phyloP scores from a whole-genome alignment of 2,888 invertebrate species.

The Brachynemurus nebulosus region DNA sequence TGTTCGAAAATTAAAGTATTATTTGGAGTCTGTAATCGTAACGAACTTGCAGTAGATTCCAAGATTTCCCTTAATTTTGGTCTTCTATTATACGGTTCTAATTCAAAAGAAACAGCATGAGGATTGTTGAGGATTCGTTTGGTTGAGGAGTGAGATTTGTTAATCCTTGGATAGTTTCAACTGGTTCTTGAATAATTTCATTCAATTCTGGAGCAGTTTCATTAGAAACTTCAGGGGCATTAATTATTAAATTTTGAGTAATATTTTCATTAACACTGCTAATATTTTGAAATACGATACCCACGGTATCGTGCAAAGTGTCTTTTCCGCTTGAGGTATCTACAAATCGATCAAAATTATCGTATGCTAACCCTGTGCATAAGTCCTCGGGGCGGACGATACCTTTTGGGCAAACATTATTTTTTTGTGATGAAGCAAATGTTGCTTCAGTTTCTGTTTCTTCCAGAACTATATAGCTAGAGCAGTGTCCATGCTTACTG shows the following conservation, averaged over 20 bases:
- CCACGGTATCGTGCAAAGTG: no score
- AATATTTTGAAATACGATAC: constrained; percentile 10
- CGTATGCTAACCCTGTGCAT: constrained; percentile 12
- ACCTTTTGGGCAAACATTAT: constrained; percentile 10
- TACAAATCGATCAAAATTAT: constrained; percentile 14
- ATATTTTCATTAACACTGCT: not conserved
- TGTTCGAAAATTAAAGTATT: not conserved
- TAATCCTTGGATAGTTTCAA: not conserved
- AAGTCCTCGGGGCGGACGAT: constrained; percentile 8
- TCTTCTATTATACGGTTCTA: constrained; percentile 3
- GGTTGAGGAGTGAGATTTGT: constrained; percentile 4
- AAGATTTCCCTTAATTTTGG: constrained; percentile 7
- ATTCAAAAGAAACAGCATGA: constrained; percentile 8
- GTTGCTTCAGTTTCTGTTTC: constrained; percentile 14
- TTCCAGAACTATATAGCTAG: constrained; percentile 11
- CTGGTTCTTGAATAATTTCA: constrained; percentile 22
- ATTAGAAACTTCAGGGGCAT: not conserved
- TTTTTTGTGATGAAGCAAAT: not conserved
- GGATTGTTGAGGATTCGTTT: constrained; percentile 12
- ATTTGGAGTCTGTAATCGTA: not conserved
- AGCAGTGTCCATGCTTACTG: constrained; percentile 13
- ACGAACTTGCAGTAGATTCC: not conserved
- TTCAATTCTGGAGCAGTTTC: not conserved
- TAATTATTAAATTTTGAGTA: not conserved
- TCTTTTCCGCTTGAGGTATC: constrained; percentile 6